Evolutionary conservation across 2,113 vertebrate species (phyloP).

Genomic region (Hippoglossus stenolepis): DNA sequence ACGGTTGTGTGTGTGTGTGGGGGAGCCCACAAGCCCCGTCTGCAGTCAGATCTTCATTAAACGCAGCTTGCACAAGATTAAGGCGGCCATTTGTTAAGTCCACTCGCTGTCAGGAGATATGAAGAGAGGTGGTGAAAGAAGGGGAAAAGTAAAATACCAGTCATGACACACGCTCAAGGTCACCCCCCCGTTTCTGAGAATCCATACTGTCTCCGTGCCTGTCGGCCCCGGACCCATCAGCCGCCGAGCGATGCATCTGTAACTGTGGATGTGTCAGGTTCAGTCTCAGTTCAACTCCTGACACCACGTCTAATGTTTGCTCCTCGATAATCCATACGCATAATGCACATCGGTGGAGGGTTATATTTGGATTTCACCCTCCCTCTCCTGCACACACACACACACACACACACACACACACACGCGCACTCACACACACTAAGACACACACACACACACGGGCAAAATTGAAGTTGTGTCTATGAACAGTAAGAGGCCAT

Average conservation of each 20-base stretch:
- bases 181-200: constrained; percentile 29
- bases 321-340: constrained; percentile 23
- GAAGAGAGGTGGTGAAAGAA: background rate
- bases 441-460: constrained; percentile 33
- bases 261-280: constrained; percentile 7
- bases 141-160: constrained; percentile 1
- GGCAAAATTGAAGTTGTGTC: background rate
- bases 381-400: constrained; percentile 9
- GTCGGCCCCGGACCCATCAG: constrained; percentile 26
- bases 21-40: background rate
- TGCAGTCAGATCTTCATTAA: constrained; percentile 48
- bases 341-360: constrained; percentile 4
- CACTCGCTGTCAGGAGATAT: constrained; percentile 14
- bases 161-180: constrained; percentile 54
- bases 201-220: constrained; percentile 33
- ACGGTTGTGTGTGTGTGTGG: background rate
- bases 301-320: background rate
- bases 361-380: constrained; percentile 19
- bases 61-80: background rate
- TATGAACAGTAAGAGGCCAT: constrained; percentile 25
- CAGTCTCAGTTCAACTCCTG: constrained; percentile 1
- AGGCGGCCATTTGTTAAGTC: constrained; percentile 61
- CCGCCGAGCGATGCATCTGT: constrained; percentile 18
- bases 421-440: constrained; percentile 34
- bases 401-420: constrained; percentile 30